phyloP scores from a whole-genome alignment of 2,888 invertebrate species.

The Neuroscelio doddi region DNA sequence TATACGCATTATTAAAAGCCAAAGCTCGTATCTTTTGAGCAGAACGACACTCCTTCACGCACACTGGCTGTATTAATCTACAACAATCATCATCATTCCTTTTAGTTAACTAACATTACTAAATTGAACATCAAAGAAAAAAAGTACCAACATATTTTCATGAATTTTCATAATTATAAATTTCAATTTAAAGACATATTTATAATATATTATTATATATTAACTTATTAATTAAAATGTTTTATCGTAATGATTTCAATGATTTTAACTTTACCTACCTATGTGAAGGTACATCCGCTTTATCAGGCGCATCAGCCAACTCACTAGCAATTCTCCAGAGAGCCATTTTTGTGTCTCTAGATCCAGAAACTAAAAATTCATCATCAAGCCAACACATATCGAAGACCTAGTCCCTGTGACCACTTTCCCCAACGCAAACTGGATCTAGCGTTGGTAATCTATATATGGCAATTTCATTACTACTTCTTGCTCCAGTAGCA shows the following conservation, averaged over 20 bases:
- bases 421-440: slow-evolving; percentile 91
- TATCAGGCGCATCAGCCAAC: slow-evolving; percentile 71
- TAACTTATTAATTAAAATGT: background rate
- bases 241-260: background rate
- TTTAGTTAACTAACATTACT: no score
- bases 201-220: background rate
- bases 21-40: slow-evolving; percentile 88
- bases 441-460: slow-evolving; percentile 95
- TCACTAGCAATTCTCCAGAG: slow-evolving; percentile 86
- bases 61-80: slow-evolving; percentile 75
- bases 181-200: no score
- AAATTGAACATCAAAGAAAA: no score
- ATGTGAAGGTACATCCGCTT: slow-evolving; percentile 73
- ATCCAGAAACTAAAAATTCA: slow-evolving; percentile 94
- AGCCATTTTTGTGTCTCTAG: slow-evolving; percentile 91
- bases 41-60: slow-evolving; percentile 85
- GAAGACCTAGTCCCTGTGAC: slow-evolving; percentile 94
- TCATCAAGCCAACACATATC: slow-evolving; percentile 98
- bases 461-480: slow-evolving; percentile 93
- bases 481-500: slow-evolving; percentile 93
- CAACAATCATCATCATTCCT: no score
- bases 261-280: slow-evolving; percentile 51
- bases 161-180: no score
- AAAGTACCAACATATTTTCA: no score
- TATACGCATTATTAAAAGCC: slow-evolving; percentile 87